Conservation (phyloP, 1,140 invertebrate genomes). For the Zaprionus capensis region DNA sequence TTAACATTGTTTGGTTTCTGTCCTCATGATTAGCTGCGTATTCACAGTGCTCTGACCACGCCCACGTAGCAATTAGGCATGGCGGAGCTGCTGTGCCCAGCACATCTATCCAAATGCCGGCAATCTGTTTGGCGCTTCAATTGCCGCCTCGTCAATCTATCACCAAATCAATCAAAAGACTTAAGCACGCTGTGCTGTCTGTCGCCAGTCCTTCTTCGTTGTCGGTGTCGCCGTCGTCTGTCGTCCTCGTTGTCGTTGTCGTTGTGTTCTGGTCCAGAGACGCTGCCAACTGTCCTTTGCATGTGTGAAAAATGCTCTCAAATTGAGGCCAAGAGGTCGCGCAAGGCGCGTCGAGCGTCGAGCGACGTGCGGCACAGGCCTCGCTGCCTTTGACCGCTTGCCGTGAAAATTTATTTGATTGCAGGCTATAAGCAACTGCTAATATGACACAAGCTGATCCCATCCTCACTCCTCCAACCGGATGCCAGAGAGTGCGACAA, state of each 20-base stretch:
- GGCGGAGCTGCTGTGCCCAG: conserved; percentile 20
- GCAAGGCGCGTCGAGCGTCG: background rate
- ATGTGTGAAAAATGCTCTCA: conserved; percentile 63
- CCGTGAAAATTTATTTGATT: conserved; percentile 83
- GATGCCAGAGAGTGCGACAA: conserved; percentile 20
- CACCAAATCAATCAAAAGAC: conserved; percentile 81
- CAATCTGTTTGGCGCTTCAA: conserved; percentile 71
- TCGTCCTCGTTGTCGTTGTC: background rate
- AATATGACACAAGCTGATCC: conserved; percentile 78
- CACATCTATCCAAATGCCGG: conserved; percentile 52
- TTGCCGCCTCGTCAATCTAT: conserved; percentile 78
- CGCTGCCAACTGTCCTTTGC: conserved; percentile 31
- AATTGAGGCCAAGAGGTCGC: conserved; percentile 57
- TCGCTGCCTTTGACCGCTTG: conserved; percentile 72
- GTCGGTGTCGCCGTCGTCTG: conserved; percentile 23
- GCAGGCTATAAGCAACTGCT: conserved; percentile 77
- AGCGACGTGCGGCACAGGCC: background rate
- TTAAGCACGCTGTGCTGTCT: conserved; percentile 48
- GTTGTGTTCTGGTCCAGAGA: background rate
- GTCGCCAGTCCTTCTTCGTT: conserved; percentile 16
- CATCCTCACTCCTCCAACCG: conserved; percentile 1
- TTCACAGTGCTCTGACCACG: conserved; percentile 33
- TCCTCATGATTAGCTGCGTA: conserved; percentile 26
- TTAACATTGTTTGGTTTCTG: background rate
- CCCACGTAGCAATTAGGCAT: conserved; percentile 59